Evolutionary conservation across 2,888 invertebrate species (phyloP), one percentile per base, ranked within the genome.

Genomic region (Rhaphigaster nebulosa): DNA sequence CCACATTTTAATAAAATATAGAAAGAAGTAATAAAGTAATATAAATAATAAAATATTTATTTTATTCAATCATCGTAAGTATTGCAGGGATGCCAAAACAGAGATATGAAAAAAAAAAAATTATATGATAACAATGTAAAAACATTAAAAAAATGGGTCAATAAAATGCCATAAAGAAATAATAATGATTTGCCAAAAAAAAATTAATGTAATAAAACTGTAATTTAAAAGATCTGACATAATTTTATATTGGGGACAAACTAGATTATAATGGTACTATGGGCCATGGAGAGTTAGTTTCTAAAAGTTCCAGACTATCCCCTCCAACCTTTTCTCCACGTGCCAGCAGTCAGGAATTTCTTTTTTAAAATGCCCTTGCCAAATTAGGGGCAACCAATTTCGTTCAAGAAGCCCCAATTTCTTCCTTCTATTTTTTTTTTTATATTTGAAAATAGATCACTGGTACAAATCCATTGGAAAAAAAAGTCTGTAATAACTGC

Each of bases 361-460:
- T 76, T 76, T 76, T 76, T 76, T 76, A 76, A 76, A 76, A 76
- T 76, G 38, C 34, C 34, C 70, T 76, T 38, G 70, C 70, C 70
- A 76, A 76, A 76, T 76, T 76, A 76, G 38, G 70, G 70, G 38
- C 70, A 76, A 20, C 70, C 70, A 76, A 76, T 76, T 76, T 76
- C 70, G 5, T 70, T 34, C 34, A 34, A 34, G 70, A 34, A 70
- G 34, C 2, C 70, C 34, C 34, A 34, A 70, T 70, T 70, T 34
- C 70, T 34, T 70, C 29, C 29, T 1, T 29, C 15, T 34, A 18
- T 70, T 70, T 20, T 34, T 60, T 38, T 38, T 76, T 5, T 8
- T 6, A 76, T 20, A 76, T 76, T 76, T 38, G 20, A 38, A 76
- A 76, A 76, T 76, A 38, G 70, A 34, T 76, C 70, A 38, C 6